Evolutionary conservation across 2,113 vertebrate species (phyloP).

Genomic region (Catharus bicknelli): DNA sequence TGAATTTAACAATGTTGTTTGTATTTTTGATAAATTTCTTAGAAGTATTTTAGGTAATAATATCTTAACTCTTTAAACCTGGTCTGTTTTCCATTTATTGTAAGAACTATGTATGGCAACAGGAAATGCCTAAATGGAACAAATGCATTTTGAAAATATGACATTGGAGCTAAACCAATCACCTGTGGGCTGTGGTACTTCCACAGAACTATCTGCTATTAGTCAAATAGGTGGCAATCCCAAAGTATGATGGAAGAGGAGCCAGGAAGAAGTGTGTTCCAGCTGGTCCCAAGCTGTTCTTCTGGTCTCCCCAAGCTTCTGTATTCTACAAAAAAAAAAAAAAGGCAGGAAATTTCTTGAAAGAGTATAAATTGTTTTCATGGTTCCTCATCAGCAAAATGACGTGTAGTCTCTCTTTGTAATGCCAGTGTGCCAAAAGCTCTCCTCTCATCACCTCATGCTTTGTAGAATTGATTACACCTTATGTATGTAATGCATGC

Average conservation of each 20-base stretch:
- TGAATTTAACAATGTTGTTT: not conserved
- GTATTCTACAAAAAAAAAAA: not conserved
- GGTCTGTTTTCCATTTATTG: not conserved
- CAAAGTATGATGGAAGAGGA: not conserved
- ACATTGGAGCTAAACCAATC: not conserved
- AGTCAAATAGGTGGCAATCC: not conserved
- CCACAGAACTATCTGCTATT: not conserved
- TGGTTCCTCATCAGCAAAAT: not conserved
- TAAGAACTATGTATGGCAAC: not conserved
- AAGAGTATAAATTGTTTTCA: not conserved
- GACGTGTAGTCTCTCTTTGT: not conserved
- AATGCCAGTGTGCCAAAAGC: not conserved
- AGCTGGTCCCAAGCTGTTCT: not conserved
- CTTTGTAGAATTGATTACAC: not conserved
- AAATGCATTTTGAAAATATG: not conserved
- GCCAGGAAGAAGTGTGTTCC: not conserved
- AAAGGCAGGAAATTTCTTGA: not conserved
- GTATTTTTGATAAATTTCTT: not conserved
- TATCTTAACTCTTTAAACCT: not conserved
- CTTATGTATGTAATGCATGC: not conserved
- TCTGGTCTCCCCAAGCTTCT: not conserved
- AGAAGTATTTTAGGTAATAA: not conserved
- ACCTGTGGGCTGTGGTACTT: not conserved
- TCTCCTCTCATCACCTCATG: not conserved
- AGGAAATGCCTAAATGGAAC: conserved; percentile 1